Evolutionary conservation across 2,888 invertebrate genomes (phyloP).

Genomic region (Epirrhoe tristata): DNA sequence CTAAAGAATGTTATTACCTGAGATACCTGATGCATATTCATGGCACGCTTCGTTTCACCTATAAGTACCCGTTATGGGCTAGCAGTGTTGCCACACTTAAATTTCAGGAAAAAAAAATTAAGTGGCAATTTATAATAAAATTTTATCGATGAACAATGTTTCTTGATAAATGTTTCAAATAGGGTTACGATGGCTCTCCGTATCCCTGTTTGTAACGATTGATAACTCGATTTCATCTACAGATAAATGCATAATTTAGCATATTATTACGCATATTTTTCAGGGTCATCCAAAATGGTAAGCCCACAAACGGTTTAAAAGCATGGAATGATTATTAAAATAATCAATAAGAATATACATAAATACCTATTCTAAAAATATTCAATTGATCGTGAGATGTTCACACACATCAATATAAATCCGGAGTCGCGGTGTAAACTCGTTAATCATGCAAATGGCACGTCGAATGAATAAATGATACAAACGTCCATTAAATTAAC

Average conservation of each 20-base stretch:
- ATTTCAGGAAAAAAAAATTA: neutral
- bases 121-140: neutral
- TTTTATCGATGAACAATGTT: no score
- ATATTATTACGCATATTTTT: no score
- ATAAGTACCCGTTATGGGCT: slow-evolving; percentile 17
- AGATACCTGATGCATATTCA: slow-evolving; percentile 27
- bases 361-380: neutral
- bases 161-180: no score
- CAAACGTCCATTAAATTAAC: slow-evolving; percentile 37
- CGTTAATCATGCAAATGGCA: slow-evolving; percentile 48
- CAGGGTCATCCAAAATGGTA: no score
- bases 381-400: neutral
- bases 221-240: no score
- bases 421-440: slow-evolving; percentile 18
- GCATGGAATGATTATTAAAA: no score
- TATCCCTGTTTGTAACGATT: no score
- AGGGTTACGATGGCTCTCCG: no score
- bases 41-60: slow-evolving; percentile 14
- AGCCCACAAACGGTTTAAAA: no score
- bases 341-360: no score
- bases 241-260: no score
- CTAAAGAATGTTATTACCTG: slow-evolving; percentile 7
- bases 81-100: neutral
- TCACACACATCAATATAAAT: slow-evolving; percentile 7
- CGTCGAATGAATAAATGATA: slow-evolving; percentile 44